Evolutionary conservation across 2,113 vertebrate species (phyloP).

Genomic region (Entomyzon cyanotis): DNA sequence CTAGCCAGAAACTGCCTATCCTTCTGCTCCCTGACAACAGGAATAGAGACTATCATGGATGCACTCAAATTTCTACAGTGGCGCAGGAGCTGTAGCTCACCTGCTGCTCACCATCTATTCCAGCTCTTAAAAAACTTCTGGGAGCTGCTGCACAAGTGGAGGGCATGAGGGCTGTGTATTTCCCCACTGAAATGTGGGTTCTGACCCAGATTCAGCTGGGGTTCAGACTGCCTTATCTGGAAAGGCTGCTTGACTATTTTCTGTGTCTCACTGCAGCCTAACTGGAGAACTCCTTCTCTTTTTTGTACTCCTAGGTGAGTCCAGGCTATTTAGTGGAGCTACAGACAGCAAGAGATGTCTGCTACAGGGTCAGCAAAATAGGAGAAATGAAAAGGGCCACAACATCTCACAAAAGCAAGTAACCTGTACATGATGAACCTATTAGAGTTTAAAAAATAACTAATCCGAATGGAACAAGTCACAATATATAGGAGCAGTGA

Average conservation of each 20-base stretch:
- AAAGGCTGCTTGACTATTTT: not conserved
- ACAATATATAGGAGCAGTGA: not conserved
- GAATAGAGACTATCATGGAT: not conserved
- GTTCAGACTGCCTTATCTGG: not conserved
- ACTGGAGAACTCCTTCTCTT: not conserved
- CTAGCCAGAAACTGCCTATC: not conserved
- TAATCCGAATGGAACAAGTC: not conserved
- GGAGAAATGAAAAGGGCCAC: not conserved
- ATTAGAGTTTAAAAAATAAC: not conserved
- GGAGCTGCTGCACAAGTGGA: not conserved
- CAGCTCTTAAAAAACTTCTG: not conserved
- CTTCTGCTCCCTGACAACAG: not conserved
- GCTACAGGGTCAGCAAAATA: not conserved
- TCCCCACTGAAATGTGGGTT: not conserved
- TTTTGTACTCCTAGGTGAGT: not conserved
- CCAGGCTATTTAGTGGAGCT: not conserved
- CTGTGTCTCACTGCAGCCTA: not conserved
- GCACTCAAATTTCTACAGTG: not conserved
- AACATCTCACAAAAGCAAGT: not conserved
- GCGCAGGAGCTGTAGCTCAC: not conserved
- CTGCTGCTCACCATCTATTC: not conserved
- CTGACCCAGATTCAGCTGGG: not conserved
- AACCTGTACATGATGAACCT: not conserved
- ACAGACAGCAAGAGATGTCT: not conserved
- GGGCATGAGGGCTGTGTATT: accelerated